Evolutionary conservation across 2,888 invertebrate species (phyloP), one percentile per base, ranked within the genome.

Genomic region (Drosophila testacea): DNA sequence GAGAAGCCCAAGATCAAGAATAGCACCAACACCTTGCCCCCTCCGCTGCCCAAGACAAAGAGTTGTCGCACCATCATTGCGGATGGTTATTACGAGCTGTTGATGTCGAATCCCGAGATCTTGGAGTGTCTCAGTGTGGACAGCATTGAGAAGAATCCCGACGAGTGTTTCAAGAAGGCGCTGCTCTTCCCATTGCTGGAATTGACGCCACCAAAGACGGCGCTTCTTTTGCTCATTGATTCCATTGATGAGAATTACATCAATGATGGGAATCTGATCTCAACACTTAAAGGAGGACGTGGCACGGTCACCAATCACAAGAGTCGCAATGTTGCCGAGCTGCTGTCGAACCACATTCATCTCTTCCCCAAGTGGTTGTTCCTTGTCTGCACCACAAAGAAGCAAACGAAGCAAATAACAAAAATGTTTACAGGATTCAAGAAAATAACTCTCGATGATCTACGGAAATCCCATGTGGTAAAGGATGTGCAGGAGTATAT

Each of bases 401-500:
- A 97, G 79, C 97, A 98, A 91, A 97, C 96, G 77, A 96, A 97
- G 90, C 94, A 95, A 83, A 96, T 95, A 90, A 95, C 96, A 10
- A 95, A 95, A 90, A 95, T 96, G 95, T 96, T 97, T 87, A 95
- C 96, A 76, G 95, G 98, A 5, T 98, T 98, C 92, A 94, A 98
- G 27, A 98, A 98, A 93, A 95, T 99, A 77, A 96, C 96, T 0
- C 92, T 99, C 81, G 99, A 99, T 89, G 98, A 99, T 93, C 92
- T 98, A 69, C 94, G 98, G 27, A 97, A 96, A 67, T 95, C 96
- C 0, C 96, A 97, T 92, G 98, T 99, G 5, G 97, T 98, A 0
- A 95, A 98, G 5, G 99, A 99, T 91, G 98, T 98, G 0, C 98
- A 99, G 92, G 96, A 98, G 88, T 99, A 98, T 90, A 98, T 99